These are phyloP conservation scores for Sinopyrophorus schimmeli DNA, from an alignment of 2,888 invertebrate genomes.

Conservation along the genomic window DNA sequence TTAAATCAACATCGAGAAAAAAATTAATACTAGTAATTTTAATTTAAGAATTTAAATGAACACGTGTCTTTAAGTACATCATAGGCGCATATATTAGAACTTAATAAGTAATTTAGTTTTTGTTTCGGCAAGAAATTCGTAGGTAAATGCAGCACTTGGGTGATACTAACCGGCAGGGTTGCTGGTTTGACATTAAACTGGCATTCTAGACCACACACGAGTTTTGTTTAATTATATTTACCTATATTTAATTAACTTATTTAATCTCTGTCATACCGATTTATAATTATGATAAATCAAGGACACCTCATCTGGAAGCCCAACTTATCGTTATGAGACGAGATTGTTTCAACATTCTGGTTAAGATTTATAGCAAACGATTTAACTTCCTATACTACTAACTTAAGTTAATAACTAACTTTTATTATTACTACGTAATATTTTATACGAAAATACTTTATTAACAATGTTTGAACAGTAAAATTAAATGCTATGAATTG, in stretches of 20 bases:
- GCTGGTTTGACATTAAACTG: constrained; percentile 3
- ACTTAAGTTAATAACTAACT: too few relatives aligned
- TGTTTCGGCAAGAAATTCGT: constrained; percentile 21
- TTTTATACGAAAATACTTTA: too few relatives aligned
- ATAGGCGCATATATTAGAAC: constrained; percentile 29
- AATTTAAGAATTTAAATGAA: constrained; percentile 47
- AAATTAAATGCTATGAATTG: too few relatives aligned
- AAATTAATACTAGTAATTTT: constrained; percentile 43
- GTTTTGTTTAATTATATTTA: constrained; percentile 29
- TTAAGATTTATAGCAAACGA: not conserved
- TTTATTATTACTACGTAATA: too few relatives aligned
- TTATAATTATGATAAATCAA: constrained; percentile 23
- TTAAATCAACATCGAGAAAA: constrained; percentile 40
- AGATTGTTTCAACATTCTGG: constrained; percentile 1
- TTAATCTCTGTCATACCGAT: constrained; percentile 28
- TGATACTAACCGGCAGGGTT: constrained; percentile 16
- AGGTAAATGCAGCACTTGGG: constrained; percentile 24
- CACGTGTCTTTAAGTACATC: constrained; percentile 39
- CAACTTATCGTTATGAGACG: constrained; percentile 5
- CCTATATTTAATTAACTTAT: constrained; percentile 29
- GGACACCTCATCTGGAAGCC: constrained; percentile 10
- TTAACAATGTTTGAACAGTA: too few relatives aligned
- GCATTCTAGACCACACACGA: constrained; percentile 29
- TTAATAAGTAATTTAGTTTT: constrained; percentile 32
- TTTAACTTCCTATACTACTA: too few relatives aligned